Evolutionary conservation across 2,888 invertebrate genomes (phyloP), one percentile per base, ranked within the genome.

Genomic region (Amphiduros pacificus): DNA sequence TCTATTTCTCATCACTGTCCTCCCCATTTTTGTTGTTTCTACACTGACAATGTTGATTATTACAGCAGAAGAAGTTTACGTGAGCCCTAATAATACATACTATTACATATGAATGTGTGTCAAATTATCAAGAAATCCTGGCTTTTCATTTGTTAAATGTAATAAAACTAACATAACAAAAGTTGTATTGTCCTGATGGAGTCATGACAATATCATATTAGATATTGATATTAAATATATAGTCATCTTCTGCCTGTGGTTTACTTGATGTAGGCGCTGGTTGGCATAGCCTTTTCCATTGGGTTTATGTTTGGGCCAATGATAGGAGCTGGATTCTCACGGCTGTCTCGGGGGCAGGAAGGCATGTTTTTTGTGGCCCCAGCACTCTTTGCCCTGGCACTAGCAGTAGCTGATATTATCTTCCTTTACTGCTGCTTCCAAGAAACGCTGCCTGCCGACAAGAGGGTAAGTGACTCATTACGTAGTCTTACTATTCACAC

Each of bases 281-380:
- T 99, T 66, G 99, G 99, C 14, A 89, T 96, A 73, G 95, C 98
- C 6, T 99, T 99, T 84, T 97, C 97, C 1, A 84, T 99, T 64
- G 98, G 96, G n/a, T 99, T 99, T 83, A 92, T 97, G 73, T 85
- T 95, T 65, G 98, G 98, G 0, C 98, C 98, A 2, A 86, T 94
- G 82, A 93, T 97, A 68, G 98, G 98, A 27, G 97, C 96, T 3
- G 62, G 64, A 29, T 79, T 80, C 65, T 68, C 68, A 64, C 73
- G 73, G 27, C 66, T 71, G 5, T 63, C 74, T 85, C 86, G 66
- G 83, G 87, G 48, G 88, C 88, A 52, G 41, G 73, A 51, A 28
- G 61, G 60, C 11, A 83, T 87, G 41, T 93, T 93, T 91, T 94
- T 90, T 74, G 86, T 91, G 67, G 84, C 88, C 32, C 94, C 95